phyloP scores from a whole-genome alignment of 2,113 vertebrate species.

The Calyptommatus sinebrachiatus region DNA sequence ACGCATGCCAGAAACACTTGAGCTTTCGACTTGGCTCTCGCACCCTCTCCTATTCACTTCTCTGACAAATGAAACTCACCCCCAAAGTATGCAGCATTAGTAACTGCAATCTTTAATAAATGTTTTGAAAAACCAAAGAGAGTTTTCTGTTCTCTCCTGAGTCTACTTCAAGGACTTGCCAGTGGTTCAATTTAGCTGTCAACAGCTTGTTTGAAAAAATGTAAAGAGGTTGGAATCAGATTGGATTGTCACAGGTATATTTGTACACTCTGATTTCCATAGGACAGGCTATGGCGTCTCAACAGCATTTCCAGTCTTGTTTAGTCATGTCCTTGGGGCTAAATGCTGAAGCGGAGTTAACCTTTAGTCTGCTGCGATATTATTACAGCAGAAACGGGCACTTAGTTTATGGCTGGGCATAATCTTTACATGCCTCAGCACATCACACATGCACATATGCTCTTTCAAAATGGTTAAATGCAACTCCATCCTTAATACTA shows the following conservation, averaged over 20 bases:
- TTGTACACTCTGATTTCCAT: constrained; percentile 60
- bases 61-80: constrained; percentile 65
- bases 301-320: constrained; percentile 58
- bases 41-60: constrained; percentile 51
- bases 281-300: constrained; percentile 58
- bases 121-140: constrained; percentile 61
- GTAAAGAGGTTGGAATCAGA: constrained; percentile 63
- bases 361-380: constrained; percentile 24
- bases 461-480: background rate
- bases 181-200: constrained; percentile 74
- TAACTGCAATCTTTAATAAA: constrained; percentile 67
- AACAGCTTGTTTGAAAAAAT: constrained; percentile 61
- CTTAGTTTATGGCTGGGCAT: constrained; percentile 12
- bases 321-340: constrained; percentile 61
- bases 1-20: constrained; percentile 47
- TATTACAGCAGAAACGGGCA: constrained; percentile 43
- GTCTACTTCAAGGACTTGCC: constrained; percentile 56
- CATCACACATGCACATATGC: background rate
- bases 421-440: background rate
- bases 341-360: constrained; percentile 33
- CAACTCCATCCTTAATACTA: background rate
- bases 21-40: constrained; percentile 61
- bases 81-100: constrained; percentile 65
- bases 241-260: constrained; percentile 59
- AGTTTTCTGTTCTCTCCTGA: constrained; percentile 57